Base-by-base conservation (phyloP, 1,140 invertebrate species). In the Nasonia giraulti region DNA sequence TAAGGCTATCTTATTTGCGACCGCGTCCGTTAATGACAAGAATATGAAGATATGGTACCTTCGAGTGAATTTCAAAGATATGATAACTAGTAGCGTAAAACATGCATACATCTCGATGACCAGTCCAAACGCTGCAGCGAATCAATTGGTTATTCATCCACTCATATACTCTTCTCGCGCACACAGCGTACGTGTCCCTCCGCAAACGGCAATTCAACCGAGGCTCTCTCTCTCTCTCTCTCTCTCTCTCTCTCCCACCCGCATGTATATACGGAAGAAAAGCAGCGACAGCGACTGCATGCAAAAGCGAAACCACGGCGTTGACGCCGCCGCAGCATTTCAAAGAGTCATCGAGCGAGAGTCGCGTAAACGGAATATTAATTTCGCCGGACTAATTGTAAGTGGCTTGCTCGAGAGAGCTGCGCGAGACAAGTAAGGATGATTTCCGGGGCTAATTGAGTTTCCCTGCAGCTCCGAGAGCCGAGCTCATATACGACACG, bases 351-450 rank as follows among this genome's bases (percentile, higher is more conserved):
- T 71, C 27, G 68, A 31, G 31, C 27, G 68, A n/a, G 68, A 71
- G 68, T 71, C 68, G 68, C 27, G 55, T 62, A 71, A 11, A 17
- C 68, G 68, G 68, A 71, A 71, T 71, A 71, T 71, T 71, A 71
- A 71, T 71, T 71, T 71, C 10, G 68, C 10, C 27, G 23, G 68
- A 71, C 68, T 33, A 71, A 62, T 62, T 62, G 55, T 62, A 62
- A 62, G 55, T 62, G 55, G 55, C 55, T 62, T 62, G 55, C 55
- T 55, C 50, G 50, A 17, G 20, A 20, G 14, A 37, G 33, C 33
- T n/a, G 17, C 40, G 40, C 40, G 40, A n/a, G 55, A 62, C 55
- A 62, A 62, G 55, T 62, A 62, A n/a, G 55, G 55, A n/a, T 62
- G 17, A 62, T 62, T 62, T 17, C 55, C 55, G 55, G 20, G 55